Evolutionary conservation across 2,797 vertebrate species (phyloP), one percentile per base, ranked within the genome.

Genomic region (Buphagus erythrorhynchus): DNA sequence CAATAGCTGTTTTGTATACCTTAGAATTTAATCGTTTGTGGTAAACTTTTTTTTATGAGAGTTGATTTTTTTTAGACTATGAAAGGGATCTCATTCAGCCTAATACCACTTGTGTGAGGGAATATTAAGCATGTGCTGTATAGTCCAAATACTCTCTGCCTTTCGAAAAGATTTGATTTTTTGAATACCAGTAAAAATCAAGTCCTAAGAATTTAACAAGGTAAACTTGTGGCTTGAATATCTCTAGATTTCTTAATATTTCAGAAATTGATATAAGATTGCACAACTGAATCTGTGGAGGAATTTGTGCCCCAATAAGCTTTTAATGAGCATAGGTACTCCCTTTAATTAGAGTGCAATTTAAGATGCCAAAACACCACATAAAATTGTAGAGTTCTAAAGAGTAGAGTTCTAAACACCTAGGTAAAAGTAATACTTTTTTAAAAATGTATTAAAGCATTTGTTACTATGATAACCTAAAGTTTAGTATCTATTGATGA

Each of bases 401-500:
- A n/a, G n/a, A 0, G 19, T 29, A 35, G 15, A 40, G 43, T 29
- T 90, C 18, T 12, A 75, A 86, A n/a, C 33, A 63, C 46, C 35
- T 61, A 63, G 49, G 33, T 38, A 61, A 59, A 79, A 29, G 19
- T 62, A 33, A 57, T 38, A 26, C 7, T 69, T 52, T 3, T 0
- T 1, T 1, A 11, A 54, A 65, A 1, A 1, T 1, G 3, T 0
- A 6, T n/a, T 9, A 57, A 89, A 59, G 19, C 11, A 49, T 71
- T 85, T 79, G 11, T 67, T 77, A 38, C 13, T 67, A 3, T 59
- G 51, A 85, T 75, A 79, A 62, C 7, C 18, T 73, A 5, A 65
- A 36, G 28, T 73, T 66, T 78, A 48, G 52, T 91, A 85, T 35
- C 14, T 31, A 28, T 4, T 17, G 52, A n/a, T 55, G 59, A n/a